These are phyloP conservation scores for Tetragonula carbonaria DNA, from an alignment of 2,888 invertebrate genomes.

Conservation along the genomic window DNA sequence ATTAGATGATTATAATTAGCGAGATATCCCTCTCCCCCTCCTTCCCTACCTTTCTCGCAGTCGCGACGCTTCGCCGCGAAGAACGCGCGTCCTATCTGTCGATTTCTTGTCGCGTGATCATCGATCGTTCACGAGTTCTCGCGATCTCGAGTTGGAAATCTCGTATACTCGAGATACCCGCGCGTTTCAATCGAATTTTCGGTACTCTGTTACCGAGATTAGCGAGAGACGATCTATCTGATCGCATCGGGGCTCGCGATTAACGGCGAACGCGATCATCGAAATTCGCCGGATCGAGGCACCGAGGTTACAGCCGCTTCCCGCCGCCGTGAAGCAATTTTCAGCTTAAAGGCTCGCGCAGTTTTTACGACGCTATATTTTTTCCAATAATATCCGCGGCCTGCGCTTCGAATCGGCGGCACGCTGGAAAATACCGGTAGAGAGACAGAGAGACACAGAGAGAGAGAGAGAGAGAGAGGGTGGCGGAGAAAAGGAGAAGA, in stretches of 20 bases:
- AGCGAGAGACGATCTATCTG: too few relatives aligned
- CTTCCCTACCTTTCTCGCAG: not conserved
- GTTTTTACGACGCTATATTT: constrained; percentile 67
- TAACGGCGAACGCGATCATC: constrained; percentile 61
- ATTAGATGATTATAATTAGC: constrained; percentile 60
- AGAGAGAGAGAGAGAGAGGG: constrained; percentile 17
- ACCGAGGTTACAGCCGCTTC: constrained; percentile 54
- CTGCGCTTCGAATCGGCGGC: constrained; percentile 36
- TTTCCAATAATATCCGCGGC: constrained; percentile 69
- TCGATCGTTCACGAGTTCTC: not conserved
- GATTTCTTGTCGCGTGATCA: not conserved
- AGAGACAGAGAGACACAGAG: constrained; percentile 25
- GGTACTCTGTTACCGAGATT: too few relatives aligned
- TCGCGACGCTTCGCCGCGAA: not conserved
- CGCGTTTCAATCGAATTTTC: too few relatives aligned
- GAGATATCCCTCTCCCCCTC: constrained; percentile 20
- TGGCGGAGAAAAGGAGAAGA: not conserved
- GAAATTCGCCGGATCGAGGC: constrained; percentile 64
- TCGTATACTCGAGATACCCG: too few relatives aligned
- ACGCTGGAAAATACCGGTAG: constrained; percentile 5
- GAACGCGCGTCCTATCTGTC: not conserved
- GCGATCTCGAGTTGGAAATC: too few relatives aligned
- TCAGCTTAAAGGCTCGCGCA: constrained; percentile 68
- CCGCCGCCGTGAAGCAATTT: constrained; percentile 65
- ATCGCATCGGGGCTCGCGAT: constrained; percentile 29